phyloP scores from a whole-genome alignment of 2,888 invertebrate species.

The Leptura quadrifasciata region DNA sequence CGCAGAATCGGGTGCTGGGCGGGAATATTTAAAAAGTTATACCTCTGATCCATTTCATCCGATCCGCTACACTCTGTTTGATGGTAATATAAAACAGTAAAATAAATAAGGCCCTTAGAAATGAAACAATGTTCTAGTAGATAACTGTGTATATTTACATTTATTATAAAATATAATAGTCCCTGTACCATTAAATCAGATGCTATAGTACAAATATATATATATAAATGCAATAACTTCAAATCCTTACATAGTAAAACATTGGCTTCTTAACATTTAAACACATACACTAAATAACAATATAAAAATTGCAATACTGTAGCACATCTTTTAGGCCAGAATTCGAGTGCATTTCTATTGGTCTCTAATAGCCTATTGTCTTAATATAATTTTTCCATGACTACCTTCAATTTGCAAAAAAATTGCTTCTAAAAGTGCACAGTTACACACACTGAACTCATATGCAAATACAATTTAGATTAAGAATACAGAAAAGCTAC shows the following conservation, averaged over 20 bases:
- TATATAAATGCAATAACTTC: constrained; percentile 43
- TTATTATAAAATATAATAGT: constrained; percentile 50
- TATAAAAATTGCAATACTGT: constrained; percentile 45
- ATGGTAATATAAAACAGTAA: no score
- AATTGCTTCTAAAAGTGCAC: not conserved
- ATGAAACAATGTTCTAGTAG: constrained; percentile 28
- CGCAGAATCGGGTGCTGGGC: no score
- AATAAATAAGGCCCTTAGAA: not conserved
- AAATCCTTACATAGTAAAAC: constrained; percentile 27
- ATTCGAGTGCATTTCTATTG: constrained; percentile 44
- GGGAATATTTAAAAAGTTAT: no score
- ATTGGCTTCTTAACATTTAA: constrained; percentile 32
- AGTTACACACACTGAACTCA: not conserved
- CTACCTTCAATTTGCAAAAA: not conserved
- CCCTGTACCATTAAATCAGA: constrained; percentile 44
- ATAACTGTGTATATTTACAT: constrained; percentile 47
- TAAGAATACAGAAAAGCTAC: not conserved
- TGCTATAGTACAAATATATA: constrained; percentile 48
- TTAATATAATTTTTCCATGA: constrained; percentile 8
- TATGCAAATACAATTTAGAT: not conserved
- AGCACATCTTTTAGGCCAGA: constrained; percentile 47
- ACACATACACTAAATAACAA: constrained; percentile 42
- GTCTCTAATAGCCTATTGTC: constrained; percentile 41
- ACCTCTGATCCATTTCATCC: no score
- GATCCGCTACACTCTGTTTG: no score